Evolutionary conservation across 2,888 invertebrate genomes (phyloP).

Genomic region (Ecliptopera silaceata): DNA sequence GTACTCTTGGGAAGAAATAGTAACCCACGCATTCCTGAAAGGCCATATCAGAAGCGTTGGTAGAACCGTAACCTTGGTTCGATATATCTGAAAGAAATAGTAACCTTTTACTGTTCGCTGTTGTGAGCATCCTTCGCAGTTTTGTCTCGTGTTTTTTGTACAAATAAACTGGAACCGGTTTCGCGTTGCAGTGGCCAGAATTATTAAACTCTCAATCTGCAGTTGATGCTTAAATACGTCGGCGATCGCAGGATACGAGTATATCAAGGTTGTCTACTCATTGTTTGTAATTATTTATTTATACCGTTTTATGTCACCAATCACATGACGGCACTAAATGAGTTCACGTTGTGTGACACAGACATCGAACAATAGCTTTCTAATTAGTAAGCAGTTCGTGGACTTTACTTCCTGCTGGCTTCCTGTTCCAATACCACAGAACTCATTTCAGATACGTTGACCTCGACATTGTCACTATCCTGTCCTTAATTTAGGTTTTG

Average conservation of each 20-base stretch:
- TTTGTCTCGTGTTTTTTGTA: conserved; percentile 45
- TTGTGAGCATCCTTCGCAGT: conserved; percentile 53
- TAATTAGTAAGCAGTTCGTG: conserved; percentile 55
- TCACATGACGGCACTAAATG: conserved; percentile 37
- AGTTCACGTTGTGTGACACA: conserved; percentile 40
- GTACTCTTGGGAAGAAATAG: conserved; percentile 39
- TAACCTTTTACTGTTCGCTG: conserved; percentile 46
- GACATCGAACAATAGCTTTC: conserved; percentile 54
- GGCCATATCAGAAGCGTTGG: conserved; percentile 34
- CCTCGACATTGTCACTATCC: conserved; percentile 46
- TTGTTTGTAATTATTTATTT: conserved; percentile 33
- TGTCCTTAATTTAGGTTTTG: conserved; percentile 22
- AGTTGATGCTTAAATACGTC: conserved; percentile 59
- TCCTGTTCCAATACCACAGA: conserved; percentile 64
- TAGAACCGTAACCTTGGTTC: conserved; percentile 34
- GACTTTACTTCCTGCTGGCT: conserved; percentile 54
- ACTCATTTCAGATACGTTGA: conserved; percentile 51
- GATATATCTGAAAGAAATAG: conserved; percentile 40
- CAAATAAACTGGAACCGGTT: conserved; percentile 69
- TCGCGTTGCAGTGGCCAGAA: conserved; percentile 61
- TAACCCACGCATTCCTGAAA: conserved; percentile 47
- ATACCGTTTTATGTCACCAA: conserved; percentile 38
- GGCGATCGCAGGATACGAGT: conserved; percentile 17
- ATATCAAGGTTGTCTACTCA: not conserved
- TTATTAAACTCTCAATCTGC: conserved; percentile 68